phyloP scores from a whole-genome alignment of 2,797 vertebrate species.

The Clarias fuscus region DNA sequence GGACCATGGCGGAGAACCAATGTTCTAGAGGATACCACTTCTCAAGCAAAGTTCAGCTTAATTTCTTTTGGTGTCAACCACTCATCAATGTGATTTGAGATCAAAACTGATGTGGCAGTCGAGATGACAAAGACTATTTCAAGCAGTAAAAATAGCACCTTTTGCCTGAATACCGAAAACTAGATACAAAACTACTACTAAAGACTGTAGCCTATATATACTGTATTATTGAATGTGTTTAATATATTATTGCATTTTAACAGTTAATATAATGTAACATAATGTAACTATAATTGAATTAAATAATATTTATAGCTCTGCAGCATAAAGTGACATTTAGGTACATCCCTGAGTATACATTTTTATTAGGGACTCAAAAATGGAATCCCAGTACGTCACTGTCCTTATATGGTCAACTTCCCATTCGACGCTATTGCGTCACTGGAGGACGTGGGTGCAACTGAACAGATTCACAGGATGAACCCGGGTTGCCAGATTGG shows the following conservation, averaged over 20 bases:
- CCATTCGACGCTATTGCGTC: conserved; percentile 69
- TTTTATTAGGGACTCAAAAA: conserved; percentile 35
- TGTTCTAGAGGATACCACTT: not conserved
- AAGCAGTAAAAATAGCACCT: not conserved
- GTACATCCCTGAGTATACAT: conserved; percentile 11
- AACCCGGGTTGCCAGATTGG: conserved; percentile 34
- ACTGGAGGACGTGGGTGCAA: conserved; percentile 48
- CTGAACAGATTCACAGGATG: conserved; percentile 22
- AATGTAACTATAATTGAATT: not conserved
- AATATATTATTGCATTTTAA: not conserved
- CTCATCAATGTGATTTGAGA: not conserved
- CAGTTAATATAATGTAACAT: not conserved
- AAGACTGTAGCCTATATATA: not conserved
- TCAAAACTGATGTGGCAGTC: not conserved
- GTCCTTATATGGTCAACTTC: conserved; percentile 84
- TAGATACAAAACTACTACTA: no score
- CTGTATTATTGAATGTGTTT: not conserved
- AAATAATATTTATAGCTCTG: not conserved
- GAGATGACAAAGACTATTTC: not conserved
- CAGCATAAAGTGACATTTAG: not conserved
- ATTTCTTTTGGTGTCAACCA: not conserved
- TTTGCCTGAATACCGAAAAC: not conserved
- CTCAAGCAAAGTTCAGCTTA: not conserved
- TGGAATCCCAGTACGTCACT: conserved; percentile 86
- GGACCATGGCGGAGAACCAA: no score